Percentiles rank a stretch among this genome's conserved stretches.
phyloP scores from a whole-genome alignment of 2,797 vertebrate genomes.

The Lutjanus campechanus region DNA sequence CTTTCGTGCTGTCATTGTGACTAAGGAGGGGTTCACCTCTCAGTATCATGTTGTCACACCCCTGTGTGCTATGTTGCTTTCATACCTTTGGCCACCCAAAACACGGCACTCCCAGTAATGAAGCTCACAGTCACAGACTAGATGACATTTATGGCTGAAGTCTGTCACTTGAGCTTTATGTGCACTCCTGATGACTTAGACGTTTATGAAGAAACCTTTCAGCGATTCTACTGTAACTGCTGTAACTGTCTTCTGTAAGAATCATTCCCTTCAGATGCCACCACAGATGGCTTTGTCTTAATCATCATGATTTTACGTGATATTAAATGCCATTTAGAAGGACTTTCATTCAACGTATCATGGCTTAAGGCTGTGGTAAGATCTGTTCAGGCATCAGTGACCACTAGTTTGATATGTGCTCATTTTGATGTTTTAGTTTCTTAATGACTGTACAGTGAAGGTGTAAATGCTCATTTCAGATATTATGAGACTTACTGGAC shows the following conservation, averaged over 20 bases:
- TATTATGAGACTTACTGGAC: background rate
- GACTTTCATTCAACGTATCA: conserved; percentile 4
- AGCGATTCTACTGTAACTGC: background rate
- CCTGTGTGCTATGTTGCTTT: conserved; percentile 61
- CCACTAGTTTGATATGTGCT: background rate
- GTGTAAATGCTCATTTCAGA: background rate
- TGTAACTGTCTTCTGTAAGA: background rate
- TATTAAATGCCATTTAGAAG: background rate
- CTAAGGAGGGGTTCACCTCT: conserved; percentile 45
- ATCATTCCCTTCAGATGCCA: background rate
- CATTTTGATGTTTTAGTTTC: background rate
- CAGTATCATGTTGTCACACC: conserved; percentile 66
- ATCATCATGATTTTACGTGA: background rate
- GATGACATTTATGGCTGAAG: background rate
- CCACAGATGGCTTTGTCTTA: background rate
- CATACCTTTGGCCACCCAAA: conserved; percentile 59
- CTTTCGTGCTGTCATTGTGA: background rate
- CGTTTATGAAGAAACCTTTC: background rate
- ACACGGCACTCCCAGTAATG: conserved; percentile 62
- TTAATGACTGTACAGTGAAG: background rate
- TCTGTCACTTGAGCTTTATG: conserved; percentile 1
- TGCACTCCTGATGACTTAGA: background rate
- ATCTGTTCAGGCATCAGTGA: background rate
- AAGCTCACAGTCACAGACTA: background rate
- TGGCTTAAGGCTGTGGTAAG: background rate